Base-by-base conservation (phyloP, 2,888 invertebrate genomes). In the Nemurella pictetii region DNA sequence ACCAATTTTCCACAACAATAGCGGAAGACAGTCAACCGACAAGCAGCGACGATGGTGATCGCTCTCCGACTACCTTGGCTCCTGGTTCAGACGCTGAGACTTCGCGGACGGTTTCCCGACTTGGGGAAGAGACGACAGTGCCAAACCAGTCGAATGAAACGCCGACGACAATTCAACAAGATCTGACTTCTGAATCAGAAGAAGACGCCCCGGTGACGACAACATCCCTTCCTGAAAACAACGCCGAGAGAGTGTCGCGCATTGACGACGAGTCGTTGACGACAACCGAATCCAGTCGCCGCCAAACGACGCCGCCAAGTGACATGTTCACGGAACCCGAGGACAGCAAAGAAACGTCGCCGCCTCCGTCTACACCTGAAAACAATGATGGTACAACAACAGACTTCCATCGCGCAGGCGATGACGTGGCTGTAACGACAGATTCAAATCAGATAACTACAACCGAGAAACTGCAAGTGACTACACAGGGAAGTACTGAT, bases 61-160 rank as follows among this genome's bases (percentile, higher is more conserved):
- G 55, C 7, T 25, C 5, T 12, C 75, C 74, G 27, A 77, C 27
- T 35, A 36, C 75, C 12, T 26, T 29, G 27, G 77, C 78, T 35
- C 55, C 30, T 78, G 55, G n/a, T 84, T n/a, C 29, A 32, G 26
- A 15, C 55, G 55, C 55, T 20, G 55, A 55, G 55, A 55, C 29
- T 12, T 25, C 77, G 84, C 80, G 25, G 15, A 30, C 55, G 12
- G 32, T 30, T 28, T 77, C 28, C 77, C 28, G 26, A 7, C 30
- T 78, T 29, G 77, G 84, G n/a, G 28, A 83, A 55, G 83, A 83
- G 72, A 26, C 32, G 74, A 73, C 9, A 4, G 4, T 0, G 55
- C 1, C 7, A 5, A 73, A 25, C 32, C 28, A 29, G n/a, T 20
- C n/a, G 20, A 29, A 26, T 83, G 27, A 26, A 83, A 1, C 2